phyloP scores from a whole-genome alignment of 2,797 vertebrate genomes.

The Hypotaenidia okinawae region DNA sequence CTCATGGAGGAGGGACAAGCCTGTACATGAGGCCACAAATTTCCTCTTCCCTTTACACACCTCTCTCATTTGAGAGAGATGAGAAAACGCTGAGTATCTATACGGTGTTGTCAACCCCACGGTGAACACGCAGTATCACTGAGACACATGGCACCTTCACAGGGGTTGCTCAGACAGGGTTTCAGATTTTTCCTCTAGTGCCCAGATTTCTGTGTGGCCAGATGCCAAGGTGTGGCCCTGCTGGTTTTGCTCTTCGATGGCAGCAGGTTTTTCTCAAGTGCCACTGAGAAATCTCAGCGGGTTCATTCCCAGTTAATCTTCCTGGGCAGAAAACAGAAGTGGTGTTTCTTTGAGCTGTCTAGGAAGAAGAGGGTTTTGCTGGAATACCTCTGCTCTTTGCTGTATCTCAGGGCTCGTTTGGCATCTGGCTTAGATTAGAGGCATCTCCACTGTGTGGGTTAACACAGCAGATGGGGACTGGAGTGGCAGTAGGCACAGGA shows the following conservation, averaged over 20 bases:
- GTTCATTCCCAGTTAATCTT: background rate
- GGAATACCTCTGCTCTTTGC: background rate
- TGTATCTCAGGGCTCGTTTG: background rate
- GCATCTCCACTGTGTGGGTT: background rate
- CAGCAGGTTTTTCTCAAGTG: background rate
- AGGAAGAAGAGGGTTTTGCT: background rate
- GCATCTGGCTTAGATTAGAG: background rate
- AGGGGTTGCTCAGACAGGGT: background rate
- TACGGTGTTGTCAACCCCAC: fast-evolving
- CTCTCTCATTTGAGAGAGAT: background rate
- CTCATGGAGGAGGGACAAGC: background rate
- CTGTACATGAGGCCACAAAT: background rate
- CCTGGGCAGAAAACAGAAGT: background rate
- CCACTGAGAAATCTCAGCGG: background rate
- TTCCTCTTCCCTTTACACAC: background rate
- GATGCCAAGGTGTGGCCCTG: background rate
- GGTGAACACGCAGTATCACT: background rate
- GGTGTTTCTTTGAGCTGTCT: background rate
- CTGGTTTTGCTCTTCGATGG: background rate
- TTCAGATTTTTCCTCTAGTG: background rate
- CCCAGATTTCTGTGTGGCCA: constrained; percentile 5
- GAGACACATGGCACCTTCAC: background rate
- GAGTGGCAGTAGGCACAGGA: background rate
- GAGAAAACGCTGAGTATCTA: background rate
- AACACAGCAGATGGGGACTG: background rate